Percentiles rank a stretch among this genome's conserved stretches.
Conservation (phyloP, 2,797 vertebrate species). For the Calcarius lapponicus region DNA sequence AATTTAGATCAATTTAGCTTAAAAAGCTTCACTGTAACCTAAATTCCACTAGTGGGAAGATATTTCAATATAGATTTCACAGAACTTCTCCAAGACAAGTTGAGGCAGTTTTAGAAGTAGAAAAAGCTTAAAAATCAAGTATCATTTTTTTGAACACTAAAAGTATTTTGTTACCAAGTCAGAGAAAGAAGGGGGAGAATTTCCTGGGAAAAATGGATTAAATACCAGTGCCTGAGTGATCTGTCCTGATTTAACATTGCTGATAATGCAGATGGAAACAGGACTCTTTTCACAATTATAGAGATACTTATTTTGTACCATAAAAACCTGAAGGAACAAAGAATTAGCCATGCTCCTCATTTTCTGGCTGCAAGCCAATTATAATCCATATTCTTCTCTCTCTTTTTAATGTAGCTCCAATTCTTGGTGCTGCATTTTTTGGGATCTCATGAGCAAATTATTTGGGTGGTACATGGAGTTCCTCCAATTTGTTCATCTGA, state of each 20-base stretch:
- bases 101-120: background rate
- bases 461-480: background rate
- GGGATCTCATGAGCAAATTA: background rate
- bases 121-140: background rate
- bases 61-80: background rate
- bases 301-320: background rate
- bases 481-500: background rate
- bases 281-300: background rate
- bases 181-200: background rate
- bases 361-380: background rate
- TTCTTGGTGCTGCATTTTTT: background rate
- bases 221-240: background rate
- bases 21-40: background rate
- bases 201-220: background rate
- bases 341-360: background rate
- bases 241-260: background rate
- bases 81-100: background rate
- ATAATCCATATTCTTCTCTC: background rate
- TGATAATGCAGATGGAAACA: background rate
- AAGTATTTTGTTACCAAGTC: background rate
- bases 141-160: background rate
- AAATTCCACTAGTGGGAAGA: background rate
- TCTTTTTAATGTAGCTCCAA: background rate
- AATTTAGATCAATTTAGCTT: constrained; percentile 30
- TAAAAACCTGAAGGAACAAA: background rate